A percentile compares a stretch with the other conserved stretches of the same genome.
Conservation (phyloP, 1,140 invertebrate species). For the Parapsyche elsis region DNA sequence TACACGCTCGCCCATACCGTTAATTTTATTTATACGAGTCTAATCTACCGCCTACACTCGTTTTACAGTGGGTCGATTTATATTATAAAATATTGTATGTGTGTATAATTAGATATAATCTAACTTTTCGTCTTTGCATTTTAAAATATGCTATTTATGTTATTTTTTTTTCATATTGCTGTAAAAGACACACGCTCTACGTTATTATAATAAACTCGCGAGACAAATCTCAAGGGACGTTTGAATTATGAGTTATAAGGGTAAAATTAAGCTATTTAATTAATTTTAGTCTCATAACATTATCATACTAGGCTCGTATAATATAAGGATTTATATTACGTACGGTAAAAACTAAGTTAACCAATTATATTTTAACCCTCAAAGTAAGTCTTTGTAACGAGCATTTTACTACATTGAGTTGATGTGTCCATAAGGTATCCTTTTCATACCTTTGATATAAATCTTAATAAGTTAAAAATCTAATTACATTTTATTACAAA, state of each 20-base stretch:
- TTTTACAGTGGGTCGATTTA: not conserved
- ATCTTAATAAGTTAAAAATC: no score
- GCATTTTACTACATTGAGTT: no score
- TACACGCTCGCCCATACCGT: not conserved
- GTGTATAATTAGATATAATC: not conserved
- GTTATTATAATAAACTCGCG: constrained; percentile 7
- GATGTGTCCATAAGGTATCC: no score
- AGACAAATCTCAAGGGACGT: not conserved
- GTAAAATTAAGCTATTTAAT: constrained; percentile 21
- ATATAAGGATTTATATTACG: not conserved
- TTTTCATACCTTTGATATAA: no score
- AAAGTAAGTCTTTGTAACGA: no score
- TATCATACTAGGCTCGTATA: constrained; percentile 2
- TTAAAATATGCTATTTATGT: not conserved
- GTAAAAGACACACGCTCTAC: not conserved
- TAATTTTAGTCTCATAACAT: constrained; percentile 9
- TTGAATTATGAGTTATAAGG: constrained; percentile 24
- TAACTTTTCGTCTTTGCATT: not conserved
- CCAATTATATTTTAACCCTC: not conserved
- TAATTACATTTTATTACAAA: no score
- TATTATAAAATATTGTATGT: no score
- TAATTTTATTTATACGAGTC: constrained; percentile 14
- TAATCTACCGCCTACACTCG: not conserved
- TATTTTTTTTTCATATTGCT: no score
- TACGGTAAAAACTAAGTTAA: not conserved